A percentile compares a stretch with the other conserved stretches of the same genome.
Evolutionary conservation across 1,140 invertebrate genomes (phyloP).

Genomic region (Caenorhabditis remanei): DNA sequence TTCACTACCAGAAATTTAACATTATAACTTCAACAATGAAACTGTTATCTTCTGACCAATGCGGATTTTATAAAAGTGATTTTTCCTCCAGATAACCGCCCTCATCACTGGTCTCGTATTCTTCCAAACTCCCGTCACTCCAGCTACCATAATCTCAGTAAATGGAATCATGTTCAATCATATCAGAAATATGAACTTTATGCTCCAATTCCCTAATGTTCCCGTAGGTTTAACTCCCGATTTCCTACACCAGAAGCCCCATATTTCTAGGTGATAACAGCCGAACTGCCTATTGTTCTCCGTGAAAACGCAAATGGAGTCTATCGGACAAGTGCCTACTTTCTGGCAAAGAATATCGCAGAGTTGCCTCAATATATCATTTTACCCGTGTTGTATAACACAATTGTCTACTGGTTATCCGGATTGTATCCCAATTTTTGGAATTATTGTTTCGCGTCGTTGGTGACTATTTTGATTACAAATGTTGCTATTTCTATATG

Average conservation of each 20-base stretch:
- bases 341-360: slow-evolving; percentile 85
- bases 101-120: slow-evolving; percentile 87
- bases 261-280: slow-evolving; percentile 86
- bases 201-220: slow-evolving; percentile 82
- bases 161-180: slow-evolving; percentile 91
- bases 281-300: slow-evolving; percentile 90
- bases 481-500: slow-evolving; percentile 67
- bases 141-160: slow-evolving; percentile 93
- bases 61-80: too few species aligned
- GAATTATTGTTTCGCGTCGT: slow-evolving; percentile 55
- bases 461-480: slow-evolving; percentile 56
- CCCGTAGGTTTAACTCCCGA: slow-evolving; percentile 83
- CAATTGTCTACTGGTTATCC: slow-evolving; percentile 85
- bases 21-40: too few species aligned
- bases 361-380: slow-evolving; percentile 80
- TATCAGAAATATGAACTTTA: slow-evolving; percentile 74
- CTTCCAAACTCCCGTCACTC: slow-evolving; percentile 86
- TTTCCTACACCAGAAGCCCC: slow-evolving; percentile 83
- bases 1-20: too few species aligned
- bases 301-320: slow-evolving; percentile 91
- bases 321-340: slow-evolving; percentile 93
- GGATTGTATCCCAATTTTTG: slow-evolving; percentile 60
- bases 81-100: slow-evolving; percentile 68
- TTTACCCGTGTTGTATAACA: slow-evolving; percentile 87
- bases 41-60: too few species aligned